Evolutionary conservation across 1,140 invertebrate genomes (phyloP).

Genomic region (Drosophila malerkotliana): DNA sequence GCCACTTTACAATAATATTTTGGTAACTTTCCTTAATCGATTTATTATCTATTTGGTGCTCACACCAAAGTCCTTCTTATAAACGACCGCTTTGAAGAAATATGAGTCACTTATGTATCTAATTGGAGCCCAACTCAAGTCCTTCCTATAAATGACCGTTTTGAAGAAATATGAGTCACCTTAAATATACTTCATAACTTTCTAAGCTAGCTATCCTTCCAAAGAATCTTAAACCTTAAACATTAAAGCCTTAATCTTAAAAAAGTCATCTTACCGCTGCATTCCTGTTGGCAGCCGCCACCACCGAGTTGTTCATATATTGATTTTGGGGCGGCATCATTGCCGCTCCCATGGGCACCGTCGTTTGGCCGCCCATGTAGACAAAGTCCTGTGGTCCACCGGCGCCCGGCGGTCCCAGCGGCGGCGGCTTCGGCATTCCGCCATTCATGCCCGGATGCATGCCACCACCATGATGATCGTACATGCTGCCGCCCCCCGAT

Average conservation of each 20-base stretch:
- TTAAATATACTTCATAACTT: too few species aligned
- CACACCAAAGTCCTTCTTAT: neutral
- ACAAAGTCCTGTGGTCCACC: conserved; percentile 75
- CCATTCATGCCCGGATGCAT: conserved; percentile 81
- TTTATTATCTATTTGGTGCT: conserved; percentile 4
- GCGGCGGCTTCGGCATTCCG: conserved; percentile 75
- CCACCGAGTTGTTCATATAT: conserved; percentile 80
- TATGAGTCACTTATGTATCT: neutral
- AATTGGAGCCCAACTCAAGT: conserved; percentile 6
- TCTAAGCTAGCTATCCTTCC: too few species aligned
- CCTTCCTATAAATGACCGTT: too few species aligned
- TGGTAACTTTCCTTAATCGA: neutral
- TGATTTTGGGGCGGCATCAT: conserved; percentile 82
- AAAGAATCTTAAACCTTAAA: too few species aligned
- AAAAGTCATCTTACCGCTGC: conserved; percentile 64
- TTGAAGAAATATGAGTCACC: too few species aligned
- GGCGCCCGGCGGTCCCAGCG: conserved; percentile 55
- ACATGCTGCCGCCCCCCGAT: conserved; percentile 67
- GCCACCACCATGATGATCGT: conserved; percentile 75
- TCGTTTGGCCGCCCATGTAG: conserved; percentile 75
- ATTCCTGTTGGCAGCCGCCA: conserved; percentile 76
- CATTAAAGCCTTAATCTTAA: too few species aligned
- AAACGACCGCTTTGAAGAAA: too few species aligned
- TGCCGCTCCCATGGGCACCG: conserved; percentile 68
- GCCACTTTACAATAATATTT: conserved; percentile 14